phyloP scores from a whole-genome alignment of 2,797 vertebrate genomes.

The Eospalax fontanierii region DNA sequence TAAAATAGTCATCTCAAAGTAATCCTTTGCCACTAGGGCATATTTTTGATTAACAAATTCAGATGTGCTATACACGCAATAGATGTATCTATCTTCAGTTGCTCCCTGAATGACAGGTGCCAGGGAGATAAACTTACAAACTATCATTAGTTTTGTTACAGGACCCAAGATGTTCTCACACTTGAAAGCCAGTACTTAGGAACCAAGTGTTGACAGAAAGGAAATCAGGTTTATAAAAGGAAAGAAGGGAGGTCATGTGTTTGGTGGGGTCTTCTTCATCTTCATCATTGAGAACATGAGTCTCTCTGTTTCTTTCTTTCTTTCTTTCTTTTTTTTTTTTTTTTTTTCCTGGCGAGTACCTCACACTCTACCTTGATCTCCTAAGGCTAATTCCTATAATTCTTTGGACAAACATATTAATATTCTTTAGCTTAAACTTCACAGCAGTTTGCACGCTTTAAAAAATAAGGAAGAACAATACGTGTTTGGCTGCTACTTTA shows the following conservation, averaged over 20 bases:
- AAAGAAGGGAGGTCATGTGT: background rate
- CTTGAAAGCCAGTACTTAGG: background rate
- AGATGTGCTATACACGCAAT: too few species aligned
- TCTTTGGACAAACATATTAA: background rate
- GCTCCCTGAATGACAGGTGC: background rate
- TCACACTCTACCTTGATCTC: background rate
- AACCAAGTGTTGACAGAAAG: background rate
- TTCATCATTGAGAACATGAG: background rate
- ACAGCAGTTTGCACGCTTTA: background rate
- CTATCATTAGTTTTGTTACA: background rate
- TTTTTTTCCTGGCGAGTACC: background rate
- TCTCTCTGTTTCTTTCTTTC: too few species aligned
- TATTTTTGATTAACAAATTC: background rate
- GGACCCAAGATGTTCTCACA: background rate
- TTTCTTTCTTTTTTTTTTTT: too few species aligned
- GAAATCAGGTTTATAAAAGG: background rate
- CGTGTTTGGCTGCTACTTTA: too few species aligned
- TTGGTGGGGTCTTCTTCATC: background rate
- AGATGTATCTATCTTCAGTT: background rate
- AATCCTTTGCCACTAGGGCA: background rate
- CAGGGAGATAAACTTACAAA: background rate
- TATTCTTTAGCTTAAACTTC: background rate
- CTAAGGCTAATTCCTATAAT: background rate
- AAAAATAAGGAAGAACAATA: too few species aligned
- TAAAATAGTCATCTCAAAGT: background rate